These are phyloP conservation scores for Epistrophella euchroma DNA, from an alignment of 2,888 invertebrate species.

Conservation along the genomic window DNA sequence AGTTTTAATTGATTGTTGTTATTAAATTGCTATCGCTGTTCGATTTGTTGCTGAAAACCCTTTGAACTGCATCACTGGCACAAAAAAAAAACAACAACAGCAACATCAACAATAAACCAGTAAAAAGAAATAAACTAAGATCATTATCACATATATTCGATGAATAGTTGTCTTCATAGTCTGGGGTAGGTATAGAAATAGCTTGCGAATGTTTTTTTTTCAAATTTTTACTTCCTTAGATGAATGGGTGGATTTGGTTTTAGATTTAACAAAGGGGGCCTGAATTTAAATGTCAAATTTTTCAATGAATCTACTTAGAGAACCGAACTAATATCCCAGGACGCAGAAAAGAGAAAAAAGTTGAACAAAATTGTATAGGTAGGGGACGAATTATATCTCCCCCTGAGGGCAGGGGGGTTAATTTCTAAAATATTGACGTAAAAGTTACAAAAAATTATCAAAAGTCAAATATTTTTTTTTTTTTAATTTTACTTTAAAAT, in stretches of 20 bases:
- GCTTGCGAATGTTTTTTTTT: not conserved
- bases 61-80: conserved; percentile 58
- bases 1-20: conserved; percentile 65
- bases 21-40: conserved; percentile 62
- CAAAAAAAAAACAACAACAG: conserved; percentile 1
- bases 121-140: conserved; percentile 34
- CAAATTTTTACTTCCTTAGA: not conserved
- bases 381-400: no score
- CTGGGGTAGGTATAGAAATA: not conserved
- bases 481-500: no score
- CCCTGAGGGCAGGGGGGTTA: no score
- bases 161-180: not conserved
- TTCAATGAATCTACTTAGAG: no score
- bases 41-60: conserved; percentile 61
- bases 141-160: conserved; percentile 48
- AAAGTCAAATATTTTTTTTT: no score
- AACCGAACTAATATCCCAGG: no score
- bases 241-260: not conserved
- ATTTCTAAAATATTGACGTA: no score
- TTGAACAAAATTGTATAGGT: no score
- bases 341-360: no score
- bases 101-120: not conserved
- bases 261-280: not conserved
- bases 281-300: not conserved
- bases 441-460: no score